A percentile compares a stretch with the other conserved stretches of the same genome.
These are phyloP conservation scores for Ernsta delagoae DNA, from an alignment of 2,888 invertebrate species.

Conservation along the genomic window DNA sequence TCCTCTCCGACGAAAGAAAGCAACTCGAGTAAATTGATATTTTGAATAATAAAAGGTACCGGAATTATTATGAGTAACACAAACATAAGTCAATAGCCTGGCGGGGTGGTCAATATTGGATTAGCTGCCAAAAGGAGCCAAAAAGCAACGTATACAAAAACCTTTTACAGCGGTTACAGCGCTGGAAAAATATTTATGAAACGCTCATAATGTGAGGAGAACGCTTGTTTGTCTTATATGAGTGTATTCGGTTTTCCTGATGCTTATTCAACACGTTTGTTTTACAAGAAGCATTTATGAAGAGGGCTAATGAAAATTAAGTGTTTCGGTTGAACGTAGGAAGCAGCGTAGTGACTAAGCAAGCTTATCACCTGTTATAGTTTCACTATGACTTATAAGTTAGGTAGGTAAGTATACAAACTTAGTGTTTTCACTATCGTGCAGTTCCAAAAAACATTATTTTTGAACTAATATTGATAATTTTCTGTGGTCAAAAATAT, in stretches of 20 bases:
- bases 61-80: slow-evolving; percentile 82
- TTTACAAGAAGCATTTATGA: neutral
- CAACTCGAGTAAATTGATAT: slow-evolving; percentile 78
- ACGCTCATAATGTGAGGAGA: slow-evolving; percentile 60
- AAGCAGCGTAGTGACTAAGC: too few relatives aligned
- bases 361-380: too few relatives aligned
- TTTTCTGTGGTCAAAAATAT: too few relatives aligned
- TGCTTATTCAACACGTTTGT: slow-evolving; percentile 16
- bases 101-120: slow-evolving; percentile 83
- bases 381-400: too few relatives aligned
- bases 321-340: neutral
- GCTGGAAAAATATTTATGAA: slow-evolving; percentile 81
- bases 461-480: too few relatives aligned
- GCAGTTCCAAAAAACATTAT: too few relatives aligned
- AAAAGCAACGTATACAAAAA: slow-evolving; percentile 85
- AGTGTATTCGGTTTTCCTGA: slow-evolving; percentile 11
- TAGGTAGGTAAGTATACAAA: too few relatives aligned
- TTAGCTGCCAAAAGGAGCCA: slow-evolving; percentile 84
- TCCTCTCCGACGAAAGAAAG: slow-evolving; percentile 67
- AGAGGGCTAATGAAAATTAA: neutral
- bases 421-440: too few relatives aligned
- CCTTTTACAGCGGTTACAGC: slow-evolving; percentile 82
- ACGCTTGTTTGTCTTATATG: slow-evolving; percentile 51
- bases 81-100: slow-evolving; percentile 84
- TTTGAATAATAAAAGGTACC: slow-evolving; percentile 83